Percentiles rank a stretch among this genome's conserved stretches.
These are phyloP conservation scores for Loriculus beryllinus DNA, from an alignment of 2,797 vertebrate genomes.

Conservation along the genomic window DNA sequence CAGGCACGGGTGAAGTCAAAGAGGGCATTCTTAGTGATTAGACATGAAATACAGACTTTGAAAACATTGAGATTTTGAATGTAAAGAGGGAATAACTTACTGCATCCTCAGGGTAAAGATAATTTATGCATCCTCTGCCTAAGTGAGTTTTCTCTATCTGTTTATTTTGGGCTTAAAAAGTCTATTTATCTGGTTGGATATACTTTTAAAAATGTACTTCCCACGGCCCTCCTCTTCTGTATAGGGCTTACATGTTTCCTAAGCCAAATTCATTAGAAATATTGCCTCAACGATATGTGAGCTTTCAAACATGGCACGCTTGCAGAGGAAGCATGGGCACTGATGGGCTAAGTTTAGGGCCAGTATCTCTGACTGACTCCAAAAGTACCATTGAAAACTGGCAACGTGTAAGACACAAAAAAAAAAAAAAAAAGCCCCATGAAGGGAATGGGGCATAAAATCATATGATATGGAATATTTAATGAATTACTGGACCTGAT, in stretches of 20 bases:
- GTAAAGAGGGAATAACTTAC: conserved; percentile 55
- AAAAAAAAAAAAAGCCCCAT: neutral
- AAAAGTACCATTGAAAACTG: neutral
- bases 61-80: conserved; percentile 34
- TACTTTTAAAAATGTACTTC: conserved; percentile 35
- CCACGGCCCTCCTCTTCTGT: conserved; percentile 19
- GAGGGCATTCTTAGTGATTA: conserved; percentile 72
- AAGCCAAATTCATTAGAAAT: conserved; percentile 44
- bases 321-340: neutral
- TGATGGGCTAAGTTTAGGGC: neutral
- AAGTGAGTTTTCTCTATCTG: conserved; percentile 55
- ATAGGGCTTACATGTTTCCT: neutral
- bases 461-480: neutral
- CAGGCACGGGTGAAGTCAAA: conserved; percentile 68
- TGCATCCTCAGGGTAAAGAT: conserved; percentile 45
- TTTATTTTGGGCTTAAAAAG: conserved; percentile 52
- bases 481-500: neutral
- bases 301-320: neutral
- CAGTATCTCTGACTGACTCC: fast-evolving
- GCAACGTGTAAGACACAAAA: fast-evolving
- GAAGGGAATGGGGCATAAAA: neutral
- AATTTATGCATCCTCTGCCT: conserved; percentile 61
- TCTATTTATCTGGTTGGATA: conserved; percentile 39
- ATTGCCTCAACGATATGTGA: conserved; percentile 30
- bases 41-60: conserved; percentile 40